Base-by-base conservation (phyloP, 2,797 vertebrate genomes). In the Tauraco hartlaubi region DNA sequence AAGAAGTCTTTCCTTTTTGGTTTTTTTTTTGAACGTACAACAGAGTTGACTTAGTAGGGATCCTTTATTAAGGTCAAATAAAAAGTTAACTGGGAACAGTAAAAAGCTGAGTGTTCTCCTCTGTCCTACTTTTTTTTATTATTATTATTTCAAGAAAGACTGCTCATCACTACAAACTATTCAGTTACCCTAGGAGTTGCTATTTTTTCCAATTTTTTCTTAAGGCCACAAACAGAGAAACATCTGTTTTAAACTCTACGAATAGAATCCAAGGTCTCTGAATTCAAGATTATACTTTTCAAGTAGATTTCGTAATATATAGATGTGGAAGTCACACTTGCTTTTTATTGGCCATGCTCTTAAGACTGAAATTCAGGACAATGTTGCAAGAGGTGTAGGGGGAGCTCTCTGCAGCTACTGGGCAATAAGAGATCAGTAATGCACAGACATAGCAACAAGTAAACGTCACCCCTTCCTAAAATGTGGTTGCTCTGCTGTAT, bases 361-460 rank as follows among this genome's bases (percentile, higher is more conserved):
- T 3, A 62, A 14, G 31, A 41, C 35, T 44, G 76, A 79, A 86
- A 68, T 41, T 73, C 33, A 21, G 17, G 14, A 17, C 23, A 20
- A 14, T 0, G 5, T 2, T 48, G 13, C 15, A n/a, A 15, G 56
- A 85, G 31, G 19, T 6, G 13, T 2, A 20, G 11, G 43, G 49
- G 58, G 31, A 85, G 21, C 44, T 62, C 16, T 0, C 13, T 15
- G 22, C 22, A 61, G 52, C 9, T 35, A 28, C 31, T 9, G 6
- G 10, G 17, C 6, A 3, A 19, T 1, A 35, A 35, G 31, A 29
- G 3, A 82, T 3, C 11, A 9, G 0, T 7, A 49, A 64, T 1
- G 10, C 9, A 43, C 66, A 64, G 20, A 49, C 52, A 39, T 33
- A 41, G 39, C 39, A 37, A 18, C 15, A 28, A 52, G 39, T 15